Evolutionary conservation across 2,113 vertebrate species (phyloP).

Genomic region (Condylura cristata): DNA sequence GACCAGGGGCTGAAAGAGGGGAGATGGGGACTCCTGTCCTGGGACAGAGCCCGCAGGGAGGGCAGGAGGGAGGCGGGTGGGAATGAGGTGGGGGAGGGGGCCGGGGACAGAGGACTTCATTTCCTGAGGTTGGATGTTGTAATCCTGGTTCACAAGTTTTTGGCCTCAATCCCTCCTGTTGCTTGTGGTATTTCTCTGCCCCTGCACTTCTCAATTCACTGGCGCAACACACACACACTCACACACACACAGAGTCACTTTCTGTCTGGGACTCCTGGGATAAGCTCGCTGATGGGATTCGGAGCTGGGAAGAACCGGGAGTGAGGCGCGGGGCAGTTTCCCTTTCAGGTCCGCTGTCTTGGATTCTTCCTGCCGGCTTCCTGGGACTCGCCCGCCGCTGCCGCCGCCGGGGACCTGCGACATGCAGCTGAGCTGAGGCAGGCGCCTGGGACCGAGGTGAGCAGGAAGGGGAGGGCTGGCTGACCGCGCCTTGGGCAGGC

Average conservation of each 20-base stretch:
- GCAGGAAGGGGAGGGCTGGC: background rate
- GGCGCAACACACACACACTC: background rate
- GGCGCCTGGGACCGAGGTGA: slow-evolving; percentile 41
- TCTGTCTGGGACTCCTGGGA: background rate
- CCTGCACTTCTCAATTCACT: slow-evolving; percentile 12
- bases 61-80: background rate
- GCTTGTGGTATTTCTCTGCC: slow-evolving; percentile 44
- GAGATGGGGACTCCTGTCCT: background rate
- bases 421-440: background rate
- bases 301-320: background rate
- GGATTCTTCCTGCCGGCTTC: background rate
- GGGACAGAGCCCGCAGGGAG: background rate
- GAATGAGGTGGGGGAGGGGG: background rate
- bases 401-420: background rate
- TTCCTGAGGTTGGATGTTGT: slow-evolving; percentile 56
- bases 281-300: slow-evolving; percentile 2
- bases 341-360: background rate
- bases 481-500: rapidly evolving
- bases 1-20: background rate
- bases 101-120: background rate
- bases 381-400: too few species aligned
- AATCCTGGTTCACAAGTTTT: slow-evolving; percentile 61
- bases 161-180: slow-evolving; percentile 60
- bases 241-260: background rate
- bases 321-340: background rate